A percentile compares a stretch with the other conserved stretches of the same genome.
Evolutionary conservation across 2,113 vertebrate species (phyloP).

Genomic region (Dryoscopus gambensis): DNA sequence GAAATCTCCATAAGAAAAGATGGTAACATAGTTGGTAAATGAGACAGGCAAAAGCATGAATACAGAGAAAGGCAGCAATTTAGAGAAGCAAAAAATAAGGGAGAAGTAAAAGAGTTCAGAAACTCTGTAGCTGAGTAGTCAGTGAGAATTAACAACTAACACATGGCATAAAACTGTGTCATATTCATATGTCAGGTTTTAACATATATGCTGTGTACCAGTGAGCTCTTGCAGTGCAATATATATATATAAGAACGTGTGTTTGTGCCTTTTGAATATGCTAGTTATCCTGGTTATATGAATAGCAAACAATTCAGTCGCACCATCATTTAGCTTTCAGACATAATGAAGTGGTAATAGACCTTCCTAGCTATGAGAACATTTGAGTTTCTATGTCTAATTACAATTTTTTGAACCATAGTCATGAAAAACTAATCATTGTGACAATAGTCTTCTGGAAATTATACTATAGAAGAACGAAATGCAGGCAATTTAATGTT

Average conservation of each 20-base stretch:
- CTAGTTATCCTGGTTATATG: neutral
- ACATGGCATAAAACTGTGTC: neutral
- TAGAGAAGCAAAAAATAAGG: neutral
- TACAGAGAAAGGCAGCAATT: neutral
- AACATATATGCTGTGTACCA: neutral
- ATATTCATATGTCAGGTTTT: neutral
- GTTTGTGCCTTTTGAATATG: neutral
- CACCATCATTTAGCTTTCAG: slow-evolving; percentile 6
- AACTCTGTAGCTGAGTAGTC: neutral
- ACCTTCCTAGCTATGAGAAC: slow-evolving; percentile 22
- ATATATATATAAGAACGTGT: neutral
- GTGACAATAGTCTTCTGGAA: slow-evolving; percentile 44
- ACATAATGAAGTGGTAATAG: slow-evolving; percentile 45
- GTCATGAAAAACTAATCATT: slow-evolving; percentile 48
- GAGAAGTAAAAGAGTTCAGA: neutral
- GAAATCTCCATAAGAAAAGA: neutral
- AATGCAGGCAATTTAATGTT: slow-evolving; percentile 50
- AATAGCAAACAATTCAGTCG: neutral
- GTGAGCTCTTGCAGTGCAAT: neutral
- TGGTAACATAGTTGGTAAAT: neutral
- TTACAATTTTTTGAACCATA: slow-evolving; percentile 48
- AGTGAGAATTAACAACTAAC: neutral
- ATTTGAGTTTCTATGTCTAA: slow-evolving; percentile 49
- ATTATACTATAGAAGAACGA: slow-evolving; percentile 40
- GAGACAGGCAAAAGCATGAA: neutral